These are phyloP conservation scores for Cetoscarus ocellatus DNA, from an alignment of 2,797 vertebrate genomes.

Conservation along the genomic window DNA sequence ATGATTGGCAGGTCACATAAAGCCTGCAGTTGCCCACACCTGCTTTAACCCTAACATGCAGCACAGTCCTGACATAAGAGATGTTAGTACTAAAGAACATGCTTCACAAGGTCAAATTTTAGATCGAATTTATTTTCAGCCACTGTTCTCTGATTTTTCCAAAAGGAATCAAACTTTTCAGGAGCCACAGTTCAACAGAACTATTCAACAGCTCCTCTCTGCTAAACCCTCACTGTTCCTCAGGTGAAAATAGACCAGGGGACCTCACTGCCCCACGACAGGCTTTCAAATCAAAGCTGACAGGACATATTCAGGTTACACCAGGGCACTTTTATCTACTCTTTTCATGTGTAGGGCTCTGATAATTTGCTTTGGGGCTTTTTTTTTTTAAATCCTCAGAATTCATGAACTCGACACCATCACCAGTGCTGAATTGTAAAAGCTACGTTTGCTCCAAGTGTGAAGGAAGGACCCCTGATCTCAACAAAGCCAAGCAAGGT, in stretches of 20 bases:
- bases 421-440: constrained; percentile 49
- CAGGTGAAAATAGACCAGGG: constrained; percentile 64
- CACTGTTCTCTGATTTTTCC: constrained; percentile 61
- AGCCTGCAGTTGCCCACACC: background rate
- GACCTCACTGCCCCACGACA: constrained; percentile 58
- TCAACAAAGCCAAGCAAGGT: constrained; percentile 72
- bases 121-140: constrained; percentile 59
- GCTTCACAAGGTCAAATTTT: constrained; percentile 50
- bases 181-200: constrained; percentile 48
- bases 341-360: constrained; percentile 41
- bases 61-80: constrained; percentile 38
- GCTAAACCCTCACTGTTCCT: constrained; percentile 58
- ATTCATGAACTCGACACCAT: constrained; percentile 63
- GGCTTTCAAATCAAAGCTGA: constrained; percentile 68
- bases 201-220: constrained; percentile 59
- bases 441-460: constrained; percentile 57
- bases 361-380: constrained; percentile 51
- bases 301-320: constrained; percentile 70
- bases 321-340: constrained; percentile 55
- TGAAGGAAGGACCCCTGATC: constrained; percentile 50
- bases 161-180: constrained; percentile 63
- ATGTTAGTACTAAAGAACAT: constrained; percentile 60
- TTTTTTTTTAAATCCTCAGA: constrained; percentile 62
- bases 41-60: constrained; percentile 51
- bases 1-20: too few relatives aligned